phyloP scores from a whole-genome alignment of 1,140 invertebrate genomes.

The Teleopsis dalmanni region DNA sequence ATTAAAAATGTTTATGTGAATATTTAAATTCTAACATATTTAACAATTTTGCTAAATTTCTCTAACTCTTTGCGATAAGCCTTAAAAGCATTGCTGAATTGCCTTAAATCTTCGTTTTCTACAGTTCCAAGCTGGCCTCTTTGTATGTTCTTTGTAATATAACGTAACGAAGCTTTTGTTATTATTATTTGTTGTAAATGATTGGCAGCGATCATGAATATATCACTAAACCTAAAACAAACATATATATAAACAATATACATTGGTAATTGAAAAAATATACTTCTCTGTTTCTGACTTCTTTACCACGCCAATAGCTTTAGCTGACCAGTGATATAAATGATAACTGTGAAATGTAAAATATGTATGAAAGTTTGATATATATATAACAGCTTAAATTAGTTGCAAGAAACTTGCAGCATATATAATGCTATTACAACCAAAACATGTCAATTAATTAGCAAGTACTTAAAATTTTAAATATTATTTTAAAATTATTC shows the following conservation, averaged over 20 bases:
- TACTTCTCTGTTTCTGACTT: slow-evolving; percentile 25
- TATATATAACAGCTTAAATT: neutral
- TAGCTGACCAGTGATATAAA: slow-evolving; percentile 35
- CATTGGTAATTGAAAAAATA: neutral
- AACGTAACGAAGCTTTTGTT: slow-evolving; percentile 29
- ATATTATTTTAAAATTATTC: neutral
- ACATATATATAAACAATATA: neutral
- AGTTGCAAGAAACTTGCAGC: too few relatives aligned
- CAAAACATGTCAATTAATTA: slow-evolving; percentile 6
- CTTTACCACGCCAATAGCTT: slow-evolving; percentile 26
- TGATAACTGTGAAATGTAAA: slow-evolving; percentile 29
- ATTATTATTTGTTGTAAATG: slow-evolving; percentile 38
- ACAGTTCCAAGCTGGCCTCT: slow-evolving; percentile 18
- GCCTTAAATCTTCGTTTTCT: slow-evolving; percentile 14
- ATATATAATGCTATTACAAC: too few relatives aligned
- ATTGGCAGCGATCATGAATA: slow-evolving; percentile 35
- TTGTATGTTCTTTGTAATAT: slow-evolving; percentile 22
- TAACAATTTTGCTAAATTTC: slow-evolving; percentile 27
- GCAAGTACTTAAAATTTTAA: neutral
- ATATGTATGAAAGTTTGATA: neutral
- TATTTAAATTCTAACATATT: slow-evolving; percentile 27
- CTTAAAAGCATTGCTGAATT: slow-evolving; percentile 17
- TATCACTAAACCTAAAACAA: slow-evolving; percentile 34
- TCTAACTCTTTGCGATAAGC: slow-evolving; percentile 18
- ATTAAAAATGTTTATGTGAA: neutral